phyloP scores from a whole-genome alignment of 2,888 invertebrate species.

The Sphaeridia pumilis region DNA sequence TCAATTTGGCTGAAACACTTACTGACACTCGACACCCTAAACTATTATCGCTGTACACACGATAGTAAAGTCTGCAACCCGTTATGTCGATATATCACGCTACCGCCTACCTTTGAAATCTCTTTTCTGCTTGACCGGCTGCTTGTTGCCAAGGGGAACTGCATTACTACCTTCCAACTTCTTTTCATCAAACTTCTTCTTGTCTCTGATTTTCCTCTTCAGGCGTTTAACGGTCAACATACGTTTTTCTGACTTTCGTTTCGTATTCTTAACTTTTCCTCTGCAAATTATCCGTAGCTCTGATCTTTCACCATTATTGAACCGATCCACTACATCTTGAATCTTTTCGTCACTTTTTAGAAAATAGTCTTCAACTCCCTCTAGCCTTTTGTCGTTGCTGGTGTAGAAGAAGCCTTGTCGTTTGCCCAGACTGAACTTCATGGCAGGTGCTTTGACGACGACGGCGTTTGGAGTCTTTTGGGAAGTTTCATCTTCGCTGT shows the following conservation, averaged over 20 bases:
- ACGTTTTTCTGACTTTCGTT: slow-evolving; percentile 31
- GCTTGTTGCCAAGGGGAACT: slow-evolving; percentile 4
- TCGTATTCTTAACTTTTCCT: slow-evolving; percentile 30
- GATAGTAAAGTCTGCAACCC: neutral
- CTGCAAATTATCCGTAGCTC: slow-evolving; percentile 29
- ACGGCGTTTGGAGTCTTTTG: neutral
- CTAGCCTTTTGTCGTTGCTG: slow-evolving; percentile 23
- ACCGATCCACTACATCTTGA: slow-evolving; percentile 13
- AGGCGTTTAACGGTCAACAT: slow-evolving; percentile 23
- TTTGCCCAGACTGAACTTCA: neutral
- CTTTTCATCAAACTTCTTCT: slow-evolving; percentile 14
- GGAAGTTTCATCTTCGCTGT: slow-evolving; percentile 24
- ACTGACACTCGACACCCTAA: too few species aligned
- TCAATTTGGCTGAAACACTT: neutral
- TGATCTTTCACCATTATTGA: slow-evolving; percentile 23
- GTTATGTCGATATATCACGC: too few species aligned
- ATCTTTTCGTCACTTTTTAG: slow-evolving; percentile 18
- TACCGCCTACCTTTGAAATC: too few species aligned
- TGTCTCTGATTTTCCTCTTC: slow-evolving; percentile 20
- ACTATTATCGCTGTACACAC: neutral
- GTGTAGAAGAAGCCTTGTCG: slow-evolving; percentile 25
- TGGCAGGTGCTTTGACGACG: neutral
- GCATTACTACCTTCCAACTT: slow-evolving; percentile 15
- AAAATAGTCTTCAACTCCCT: slow-evolving; percentile 24
- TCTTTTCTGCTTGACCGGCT: neutral